Evolutionary conservation across 2,113 vertebrate genomes (phyloP), one percentile per base, ranked within the genome.

Genomic region (Neolamprologus sp.): DNA sequence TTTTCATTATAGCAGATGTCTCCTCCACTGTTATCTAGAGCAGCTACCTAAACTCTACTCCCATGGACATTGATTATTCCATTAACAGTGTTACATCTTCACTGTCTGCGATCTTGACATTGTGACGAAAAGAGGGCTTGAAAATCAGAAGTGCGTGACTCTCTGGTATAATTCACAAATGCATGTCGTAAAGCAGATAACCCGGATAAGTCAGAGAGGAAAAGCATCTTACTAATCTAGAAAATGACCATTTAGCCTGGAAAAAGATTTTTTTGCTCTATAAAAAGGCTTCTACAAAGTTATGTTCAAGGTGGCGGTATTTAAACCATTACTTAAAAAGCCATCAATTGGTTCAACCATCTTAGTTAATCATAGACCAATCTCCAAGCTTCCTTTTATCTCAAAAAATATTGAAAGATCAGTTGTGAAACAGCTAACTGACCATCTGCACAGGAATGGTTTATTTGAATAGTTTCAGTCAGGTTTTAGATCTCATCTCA

Each of bases 81-180:
- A 30, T 35, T 63, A n/a, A 35, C 30, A 63, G 28, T 63, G 16
- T 63, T 63, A 35, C 30, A 0, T n/a, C 30, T 0, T 63, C 30
- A n/a, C 58, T 35, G 9, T 35, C 28, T 63, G 17, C 2, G 30
- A 63, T 33, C 30, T 63, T 9, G 58, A 4, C 0, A 19, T 7
- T 63, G 9, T 7, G 58, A 63, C 4, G 14, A 12, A 63, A 35
- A 65, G 60, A 37, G 17, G 30, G 30, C 58, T 30, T 63, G 3
- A 65, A 65, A 65, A 65, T 65, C 17, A 65, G 60, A 7, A 7
- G 60, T 65, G 30, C 6, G 3, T 65, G 30, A 35, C 60, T 65
- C 0, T 17, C 60, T 65, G 30, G 17, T 65, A 7, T 65, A 65
- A 35, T 65, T 65, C 60, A 35, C 6, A 65, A 65, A 35, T 35